Conservation (phyloP, 2,797 vertebrate genomes). For the Apogon hyalosoma region DNA sequence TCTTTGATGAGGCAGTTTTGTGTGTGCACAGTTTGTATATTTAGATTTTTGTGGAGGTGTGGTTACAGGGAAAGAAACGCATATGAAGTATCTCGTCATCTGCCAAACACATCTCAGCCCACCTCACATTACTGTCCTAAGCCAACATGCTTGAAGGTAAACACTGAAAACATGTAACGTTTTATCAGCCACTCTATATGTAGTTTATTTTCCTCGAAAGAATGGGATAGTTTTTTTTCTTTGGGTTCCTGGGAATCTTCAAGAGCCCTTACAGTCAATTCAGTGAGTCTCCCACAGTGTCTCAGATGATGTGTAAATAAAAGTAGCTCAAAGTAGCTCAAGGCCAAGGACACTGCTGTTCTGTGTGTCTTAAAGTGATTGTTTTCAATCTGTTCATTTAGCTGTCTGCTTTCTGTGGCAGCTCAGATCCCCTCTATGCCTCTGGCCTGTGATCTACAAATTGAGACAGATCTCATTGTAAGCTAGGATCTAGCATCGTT, state of each 20-base stretch:
- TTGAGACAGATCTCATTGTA: conserved; percentile 14
- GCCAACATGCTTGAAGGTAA: conserved; percentile 1
- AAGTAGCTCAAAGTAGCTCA: conserved; percentile 20
- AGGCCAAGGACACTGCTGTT: conserved; percentile 43
- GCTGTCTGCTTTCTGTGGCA: conserved; percentile 24
- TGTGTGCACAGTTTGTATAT: conserved; percentile 27
- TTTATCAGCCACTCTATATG: conserved; percentile 9
- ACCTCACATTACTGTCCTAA: not conserved
- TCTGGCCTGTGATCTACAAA: conserved; percentile 39
- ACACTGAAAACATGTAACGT: conserved; percentile 4
- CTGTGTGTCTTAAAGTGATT: conserved; percentile 36
- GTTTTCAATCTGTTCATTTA: conserved; percentile 49
- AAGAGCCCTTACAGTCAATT: conserved; percentile 25
- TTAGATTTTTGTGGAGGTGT: conserved; percentile 26
- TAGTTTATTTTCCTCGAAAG: conserved; percentile 6
- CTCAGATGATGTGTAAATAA: conserved; percentile 38
- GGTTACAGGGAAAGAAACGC: not conserved
- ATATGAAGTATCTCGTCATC: conserved; percentile 19
- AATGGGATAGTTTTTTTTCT: conserved; percentile 11
- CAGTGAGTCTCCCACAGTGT: conserved; percentile 29
- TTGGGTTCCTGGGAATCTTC: conserved; percentile 10
- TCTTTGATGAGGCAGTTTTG: conserved; percentile 61
- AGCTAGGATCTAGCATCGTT: conserved; percentile 20
- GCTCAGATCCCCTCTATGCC: conserved; percentile 26
- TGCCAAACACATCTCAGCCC: conserved; percentile 17